Conservation (phyloP, 2,888 invertebrate species). For the Amblyjoppa fuscipennis region DNA sequence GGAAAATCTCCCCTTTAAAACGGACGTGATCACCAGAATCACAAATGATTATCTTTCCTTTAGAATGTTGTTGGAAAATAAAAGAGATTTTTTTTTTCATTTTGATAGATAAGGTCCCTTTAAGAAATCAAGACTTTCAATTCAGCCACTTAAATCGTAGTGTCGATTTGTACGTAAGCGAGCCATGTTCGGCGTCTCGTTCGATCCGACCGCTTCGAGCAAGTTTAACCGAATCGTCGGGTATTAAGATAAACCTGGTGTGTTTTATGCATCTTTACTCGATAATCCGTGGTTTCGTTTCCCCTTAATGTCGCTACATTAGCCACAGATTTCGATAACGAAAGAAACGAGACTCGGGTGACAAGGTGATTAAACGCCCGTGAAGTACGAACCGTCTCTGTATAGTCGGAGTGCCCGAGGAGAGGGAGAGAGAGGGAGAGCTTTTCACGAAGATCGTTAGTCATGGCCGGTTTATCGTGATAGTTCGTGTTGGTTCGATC, state of each 20-base stretch:
- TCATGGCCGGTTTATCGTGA: slow-evolving; percentile 54
- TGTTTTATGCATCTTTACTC: not conserved
- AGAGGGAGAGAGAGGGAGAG: not conserved
- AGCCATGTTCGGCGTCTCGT: slow-evolving; percentile 18
- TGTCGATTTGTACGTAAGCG: slow-evolving; percentile 11
- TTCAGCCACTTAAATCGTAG: not conserved
- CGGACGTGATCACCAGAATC: too few species aligned
- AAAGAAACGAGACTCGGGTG: slow-evolving; percentile 1
- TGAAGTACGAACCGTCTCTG: not conserved
- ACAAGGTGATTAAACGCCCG: slow-evolving; percentile 8
- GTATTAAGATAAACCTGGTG: slow-evolving; percentile 15
- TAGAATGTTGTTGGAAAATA: not conserved
- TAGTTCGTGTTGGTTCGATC: slow-evolving; percentile 57
- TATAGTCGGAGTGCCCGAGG: not conserved
- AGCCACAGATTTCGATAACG: slow-evolving; percentile 13
- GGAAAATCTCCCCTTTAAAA: too few species aligned
- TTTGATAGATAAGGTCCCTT: not conserved
- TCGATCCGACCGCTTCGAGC: slow-evolving; percentile 25
- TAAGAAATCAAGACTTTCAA: not conserved
- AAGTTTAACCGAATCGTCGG: slow-evolving; percentile 8
- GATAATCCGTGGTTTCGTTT: slow-evolving; percentile 6
- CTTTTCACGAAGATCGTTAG: slow-evolving; percentile 52
- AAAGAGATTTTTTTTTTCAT: not conserved
- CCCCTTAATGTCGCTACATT: not conserved
- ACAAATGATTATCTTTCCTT: not conserved